Percentiles rank a stretch among this genome's conserved stretches.
Conservation (phyloP, 2,797 vertebrate genomes). For the Acanthiza pusilla region DNA sequence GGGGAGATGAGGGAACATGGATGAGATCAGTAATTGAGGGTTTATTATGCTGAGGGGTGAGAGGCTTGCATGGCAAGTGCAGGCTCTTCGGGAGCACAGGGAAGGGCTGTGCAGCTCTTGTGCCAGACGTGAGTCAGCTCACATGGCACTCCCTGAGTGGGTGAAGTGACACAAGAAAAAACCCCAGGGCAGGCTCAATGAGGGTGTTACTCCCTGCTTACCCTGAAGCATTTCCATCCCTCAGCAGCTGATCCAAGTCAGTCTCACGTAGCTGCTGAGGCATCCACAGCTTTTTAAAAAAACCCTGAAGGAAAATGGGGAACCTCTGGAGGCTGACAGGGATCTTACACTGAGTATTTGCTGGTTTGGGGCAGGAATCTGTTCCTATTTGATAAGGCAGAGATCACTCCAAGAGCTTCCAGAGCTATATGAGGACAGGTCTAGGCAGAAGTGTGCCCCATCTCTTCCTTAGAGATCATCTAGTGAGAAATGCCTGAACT, state of each 20-base stretch:
- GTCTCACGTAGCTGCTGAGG: background rate
- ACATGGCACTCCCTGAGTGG: background rate
- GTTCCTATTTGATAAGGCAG: background rate
- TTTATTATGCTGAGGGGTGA: background rate
- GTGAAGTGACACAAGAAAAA: background rate
- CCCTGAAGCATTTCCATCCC: background rate
- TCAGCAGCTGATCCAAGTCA: background rate
- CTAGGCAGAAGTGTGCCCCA: background rate
- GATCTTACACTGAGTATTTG: background rate
- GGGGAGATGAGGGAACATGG: accelerated
- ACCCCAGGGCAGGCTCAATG: background rate
- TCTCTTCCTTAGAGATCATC: background rate
- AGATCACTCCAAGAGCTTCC: background rate
- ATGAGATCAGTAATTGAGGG: background rate
- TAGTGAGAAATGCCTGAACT: background rate
- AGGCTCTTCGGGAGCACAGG: background rate
- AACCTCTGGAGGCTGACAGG: background rate
- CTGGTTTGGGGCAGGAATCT: background rate
- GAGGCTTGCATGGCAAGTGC: background rate
- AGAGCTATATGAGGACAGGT: background rate
- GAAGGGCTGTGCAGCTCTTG: background rate
- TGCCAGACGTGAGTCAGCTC: background rate
- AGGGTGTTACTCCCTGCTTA: background rate
- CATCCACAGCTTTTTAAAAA: background rate
- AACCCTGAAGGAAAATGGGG: background rate